Evolutionary conservation across 2,113 vertebrate genomes (phyloP).

Genomic region (Cranoglanis bouderius): DNA sequence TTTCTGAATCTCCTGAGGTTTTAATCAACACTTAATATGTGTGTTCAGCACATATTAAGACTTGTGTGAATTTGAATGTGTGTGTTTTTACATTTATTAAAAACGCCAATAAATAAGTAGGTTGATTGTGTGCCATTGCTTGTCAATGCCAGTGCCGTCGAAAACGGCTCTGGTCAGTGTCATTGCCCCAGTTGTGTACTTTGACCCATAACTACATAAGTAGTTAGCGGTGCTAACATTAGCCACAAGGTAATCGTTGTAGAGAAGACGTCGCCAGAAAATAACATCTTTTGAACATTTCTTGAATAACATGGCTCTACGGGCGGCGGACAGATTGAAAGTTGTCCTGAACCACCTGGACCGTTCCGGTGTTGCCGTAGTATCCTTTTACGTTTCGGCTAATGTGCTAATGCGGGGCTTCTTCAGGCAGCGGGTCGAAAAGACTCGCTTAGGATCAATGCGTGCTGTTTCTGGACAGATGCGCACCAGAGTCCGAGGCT

Average conservation of each 20-base stretch:
- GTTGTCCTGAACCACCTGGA: conserved; percentile 69
- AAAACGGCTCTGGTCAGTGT: no score
- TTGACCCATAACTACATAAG: conserved; percentile 37
- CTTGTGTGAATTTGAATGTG: no score
- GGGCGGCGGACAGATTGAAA: conserved; percentile 66
- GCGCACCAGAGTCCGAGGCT: background rate
- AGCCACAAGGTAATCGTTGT: background rate
- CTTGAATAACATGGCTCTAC: conserved; percentile 63
- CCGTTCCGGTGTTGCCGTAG: conserved; percentile 51
- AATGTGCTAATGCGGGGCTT: background rate
- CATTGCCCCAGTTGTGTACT: background rate
- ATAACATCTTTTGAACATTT: background rate
- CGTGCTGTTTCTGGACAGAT: background rate
- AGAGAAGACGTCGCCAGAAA: background rate
- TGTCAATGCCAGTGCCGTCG: no score
- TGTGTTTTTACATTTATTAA: no score
- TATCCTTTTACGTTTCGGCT: conserved; percentile 67
- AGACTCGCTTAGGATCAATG: background rate
- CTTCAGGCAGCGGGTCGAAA: background rate
- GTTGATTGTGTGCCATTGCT: no score
- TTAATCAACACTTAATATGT: no score
- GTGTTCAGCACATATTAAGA: no score
- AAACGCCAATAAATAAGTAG: no score
- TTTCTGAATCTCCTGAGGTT: no score
- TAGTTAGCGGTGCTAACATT: background rate